Base-by-base conservation (phyloP, 2,888 invertebrate species). In the Crepidodera aurea region DNA sequence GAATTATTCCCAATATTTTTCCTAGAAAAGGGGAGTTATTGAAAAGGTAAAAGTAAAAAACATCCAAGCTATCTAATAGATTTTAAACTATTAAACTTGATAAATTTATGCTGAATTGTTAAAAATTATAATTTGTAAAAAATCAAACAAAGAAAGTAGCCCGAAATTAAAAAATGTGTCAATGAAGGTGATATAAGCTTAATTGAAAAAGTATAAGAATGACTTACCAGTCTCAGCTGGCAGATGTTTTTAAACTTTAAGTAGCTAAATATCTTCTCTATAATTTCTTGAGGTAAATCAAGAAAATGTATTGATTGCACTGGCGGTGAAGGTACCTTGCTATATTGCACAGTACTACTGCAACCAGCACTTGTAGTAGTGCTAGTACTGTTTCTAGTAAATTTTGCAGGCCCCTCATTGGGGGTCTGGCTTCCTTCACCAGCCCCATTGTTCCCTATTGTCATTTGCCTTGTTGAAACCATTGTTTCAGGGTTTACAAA, bases 271-370 rank as follows among this genome's bases (percentile, higher is more conserved):
- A 93, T 90, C 80, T 92, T 92, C 77, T 91, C 90, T 65, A 92
- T 81, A 69, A 94, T 83, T 83, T 94, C 94, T 70, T 87, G 84
- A 16, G 94, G 94, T 75, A 94, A 82, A 81, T 93, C 90, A 67
- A 92, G 82, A 64, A 93, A 79, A 75, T 83, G 75, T 64, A 72
- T 68, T 65, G 71, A 69, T 62, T 72, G 71, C 66, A 66, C 68
- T 58, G 66, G 66, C 59, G 69, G 59, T 39, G 56, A 72, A 73
- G 51, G 58, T 39, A 54, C 61, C 58, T 59, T 71, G 54, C 63
- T 69, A 62, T 61, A 75, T 67, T 51, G 70, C 75, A 60, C 72
- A 66, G 63, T 78, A 72, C 58, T 71, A 57, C 56, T 70, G 50
- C 37, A 54, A 44, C 61, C 58, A 34, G 56, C 46, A 39, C 48